Evolutionary conservation across 2,113 vertebrate genomes (phyloP).

Genomic region (Elephantulus edwardii): DNA sequence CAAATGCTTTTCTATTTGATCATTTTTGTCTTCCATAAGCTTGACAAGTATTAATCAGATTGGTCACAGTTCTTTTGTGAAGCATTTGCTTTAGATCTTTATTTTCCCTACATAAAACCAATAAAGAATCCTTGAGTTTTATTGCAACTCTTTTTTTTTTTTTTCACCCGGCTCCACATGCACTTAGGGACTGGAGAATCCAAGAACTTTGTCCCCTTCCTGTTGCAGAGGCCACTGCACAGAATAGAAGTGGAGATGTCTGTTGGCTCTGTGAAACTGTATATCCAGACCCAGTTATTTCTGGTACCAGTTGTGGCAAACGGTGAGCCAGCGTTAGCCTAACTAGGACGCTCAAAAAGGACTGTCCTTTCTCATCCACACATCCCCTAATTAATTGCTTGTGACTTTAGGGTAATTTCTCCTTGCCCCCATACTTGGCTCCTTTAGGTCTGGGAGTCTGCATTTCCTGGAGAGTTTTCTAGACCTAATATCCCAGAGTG

Average conservation of each 20-base stretch:
- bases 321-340: not conserved
- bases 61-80: slow-evolving; percentile 2
- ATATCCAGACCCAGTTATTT: not conserved
- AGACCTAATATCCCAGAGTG: too few species aligned
- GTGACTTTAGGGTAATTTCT: not conserved
- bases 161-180: not conserved
- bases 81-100: not conserved
- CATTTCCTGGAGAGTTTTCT: not conserved
- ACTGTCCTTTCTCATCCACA: not conserved
- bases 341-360: not conserved
- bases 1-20: slow-evolving; percentile 14
- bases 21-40: slow-evolving; percentile 28
- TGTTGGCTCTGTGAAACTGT: not conserved
- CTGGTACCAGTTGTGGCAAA: not conserved
- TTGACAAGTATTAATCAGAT: not conserved
- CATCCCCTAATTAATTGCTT: not conserved
- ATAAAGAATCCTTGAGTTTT: not conserved
- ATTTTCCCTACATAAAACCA: not conserved
- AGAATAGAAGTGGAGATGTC: not conserved
- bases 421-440: slow-evolving; percentile 23
- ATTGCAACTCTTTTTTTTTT: too few species aligned
- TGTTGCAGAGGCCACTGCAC: not conserved
- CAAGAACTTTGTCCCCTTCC: not conserved
- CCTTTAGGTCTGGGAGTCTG: not conserved
- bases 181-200: not conserved